These are phyloP conservation scores for Pao palembangensis DNA, from an alignment of 2,113 vertebrate genomes.

Conservation along the genomic window DNA sequence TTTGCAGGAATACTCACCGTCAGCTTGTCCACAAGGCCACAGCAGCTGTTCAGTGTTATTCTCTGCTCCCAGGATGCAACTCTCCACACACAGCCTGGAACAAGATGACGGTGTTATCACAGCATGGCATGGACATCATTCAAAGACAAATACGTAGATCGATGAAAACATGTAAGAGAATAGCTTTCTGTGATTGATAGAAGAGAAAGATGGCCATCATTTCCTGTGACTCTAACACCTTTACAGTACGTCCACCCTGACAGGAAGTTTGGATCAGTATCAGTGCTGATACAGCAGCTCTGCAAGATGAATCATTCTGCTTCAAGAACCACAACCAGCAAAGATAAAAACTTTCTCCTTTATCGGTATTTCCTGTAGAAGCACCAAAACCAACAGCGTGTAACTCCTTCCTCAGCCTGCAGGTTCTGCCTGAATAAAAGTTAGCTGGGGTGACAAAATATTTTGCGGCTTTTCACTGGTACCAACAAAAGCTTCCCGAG, in stretches of 20 bases:
- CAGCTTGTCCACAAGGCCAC: constrained; percentile 58
- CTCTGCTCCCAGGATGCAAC: constrained; percentile 39
- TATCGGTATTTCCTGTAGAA: not conserved
- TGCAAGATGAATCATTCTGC: not conserved
- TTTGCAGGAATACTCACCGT: constrained; percentile 57
- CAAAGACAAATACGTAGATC: not conserved
- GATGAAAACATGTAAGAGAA: not conserved
- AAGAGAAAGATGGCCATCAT: not conserved
- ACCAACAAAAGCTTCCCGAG: no score
- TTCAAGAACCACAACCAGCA: not conserved
- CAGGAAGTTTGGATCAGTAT: not conserved
- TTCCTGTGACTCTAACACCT: not conserved
- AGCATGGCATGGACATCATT: no score
- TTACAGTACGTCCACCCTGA: not conserved
- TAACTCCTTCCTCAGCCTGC: not conserved
- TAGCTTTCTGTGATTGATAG: not conserved
- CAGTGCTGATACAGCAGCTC: not conserved
- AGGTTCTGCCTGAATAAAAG: no score
- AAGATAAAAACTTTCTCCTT: not conserved
- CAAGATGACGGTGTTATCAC: constrained; percentile 26
- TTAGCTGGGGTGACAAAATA: no score
- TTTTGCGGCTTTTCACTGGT: not conserved
- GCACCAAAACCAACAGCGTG: not conserved
- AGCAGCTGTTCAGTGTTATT: constrained; percentile 41
- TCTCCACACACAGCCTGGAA: constrained; percentile 48